Evolutionary conservation across 2,113 vertebrate species (phyloP).

Genomic region (Nesoenas mayeri): DNA sequence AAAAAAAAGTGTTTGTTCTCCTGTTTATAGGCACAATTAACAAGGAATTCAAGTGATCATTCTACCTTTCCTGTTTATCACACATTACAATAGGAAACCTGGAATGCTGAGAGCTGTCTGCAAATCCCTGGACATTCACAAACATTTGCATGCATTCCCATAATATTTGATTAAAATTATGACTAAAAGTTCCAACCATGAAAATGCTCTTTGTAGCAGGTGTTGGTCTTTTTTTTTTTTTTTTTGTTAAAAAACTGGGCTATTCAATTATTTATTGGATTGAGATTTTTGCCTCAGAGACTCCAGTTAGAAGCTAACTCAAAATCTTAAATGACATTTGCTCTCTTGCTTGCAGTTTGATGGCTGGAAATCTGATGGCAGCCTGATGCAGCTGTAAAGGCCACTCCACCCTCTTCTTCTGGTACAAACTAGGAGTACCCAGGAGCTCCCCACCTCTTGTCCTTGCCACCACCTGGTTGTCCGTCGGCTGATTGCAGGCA

Average conservation of each 20-base stretch:
- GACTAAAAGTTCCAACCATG: neutral
- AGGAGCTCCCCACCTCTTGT: neutral
- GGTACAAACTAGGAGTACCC: neutral
- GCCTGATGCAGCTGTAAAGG: neutral
- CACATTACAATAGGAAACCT: neutral
- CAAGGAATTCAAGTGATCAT: neutral
- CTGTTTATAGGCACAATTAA: neutral
- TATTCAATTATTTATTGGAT: neutral
- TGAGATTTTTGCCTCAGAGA: conserved; percentile 1
- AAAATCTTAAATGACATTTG: neutral
- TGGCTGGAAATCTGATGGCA: neutral
- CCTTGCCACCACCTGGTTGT: neutral
- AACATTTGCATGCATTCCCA: neutral
- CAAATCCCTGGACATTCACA: conserved; percentile 4
- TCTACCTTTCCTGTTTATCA: conserved; percentile 27
- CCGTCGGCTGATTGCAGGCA: neutral
- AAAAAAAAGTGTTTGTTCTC: neutral
- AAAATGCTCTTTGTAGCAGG: neutral
- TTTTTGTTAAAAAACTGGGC: neutral
- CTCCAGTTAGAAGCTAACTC: conserved; percentile 15
- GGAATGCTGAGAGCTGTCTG: neutral
- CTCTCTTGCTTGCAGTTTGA: conserved; percentile 7
- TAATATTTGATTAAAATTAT: neutral
- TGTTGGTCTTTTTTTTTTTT: neutral
- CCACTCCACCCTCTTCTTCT: neutral